A percentile compares a stretch with the other conserved stretches of the same genome.
Conservation (phyloP, 92 coral and sea anemone genomes). For the Phenganax stokvisi region DNA sequence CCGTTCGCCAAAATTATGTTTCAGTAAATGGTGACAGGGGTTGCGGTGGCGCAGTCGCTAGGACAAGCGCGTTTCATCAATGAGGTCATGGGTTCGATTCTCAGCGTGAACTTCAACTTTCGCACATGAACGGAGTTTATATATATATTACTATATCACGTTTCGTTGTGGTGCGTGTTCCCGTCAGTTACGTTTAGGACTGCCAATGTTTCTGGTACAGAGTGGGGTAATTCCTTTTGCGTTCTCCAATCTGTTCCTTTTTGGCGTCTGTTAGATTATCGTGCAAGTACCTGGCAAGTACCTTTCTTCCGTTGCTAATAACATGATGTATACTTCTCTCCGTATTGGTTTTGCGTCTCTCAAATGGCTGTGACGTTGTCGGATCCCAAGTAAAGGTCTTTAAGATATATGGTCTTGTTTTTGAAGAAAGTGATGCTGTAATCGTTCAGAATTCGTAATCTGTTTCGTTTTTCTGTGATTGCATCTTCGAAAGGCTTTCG, state of each 20-base stretch:
- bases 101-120: no score
- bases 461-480: background rate
- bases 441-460: constrained; percentile 5
- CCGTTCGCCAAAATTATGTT: constrained; percentile 3
- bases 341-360: no score
- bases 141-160: no score
- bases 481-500: no score
- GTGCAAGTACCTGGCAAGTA: background rate
- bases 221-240: constrained; percentile 34
- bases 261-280: background rate
- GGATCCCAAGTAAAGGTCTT: constrained; percentile 26
- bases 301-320: background rate
- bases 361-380: no score
- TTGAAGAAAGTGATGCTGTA: constrained; percentile 38
- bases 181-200: constrained; percentile 37
- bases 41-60: no score
- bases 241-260: constrained; percentile 38
- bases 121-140: no score
- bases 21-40: constrained; percentile 12
- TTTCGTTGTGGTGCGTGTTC: constrained; percentile 41
- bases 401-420: constrained; percentile 42
- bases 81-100: no score
- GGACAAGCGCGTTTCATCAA: no score
- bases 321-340: no score
- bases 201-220: constrained; percentile 37